Base-by-base conservation (phyloP, 2,113 vertebrate genomes). In the Pleuronectes platessa region DNA sequence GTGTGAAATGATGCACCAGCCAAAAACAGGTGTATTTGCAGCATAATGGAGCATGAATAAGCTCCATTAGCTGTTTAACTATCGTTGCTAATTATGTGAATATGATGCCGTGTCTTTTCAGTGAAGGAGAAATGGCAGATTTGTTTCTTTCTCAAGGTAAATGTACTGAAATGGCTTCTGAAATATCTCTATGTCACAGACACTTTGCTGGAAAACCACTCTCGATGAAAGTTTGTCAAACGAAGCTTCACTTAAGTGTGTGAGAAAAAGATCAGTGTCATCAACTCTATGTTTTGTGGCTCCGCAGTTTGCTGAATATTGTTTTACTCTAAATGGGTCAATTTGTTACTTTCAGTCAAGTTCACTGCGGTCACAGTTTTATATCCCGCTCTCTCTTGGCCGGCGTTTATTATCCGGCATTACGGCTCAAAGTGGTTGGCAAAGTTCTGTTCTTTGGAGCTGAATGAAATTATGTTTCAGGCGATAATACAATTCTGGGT, bases 281-380 rank as follows among this genome's bases (percentile, higher is more conserved):
- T 71, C 51, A 51, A 18, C 17, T 51, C 7, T 2, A 18, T 18
- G 55, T 37, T 82, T 45, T 37, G 47, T 68, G 24, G 35, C 17
- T 1, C 12, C 3, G 15, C 61, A 58, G 21, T 70, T 74, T 51
- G 66, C 76, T 78, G 76, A 83, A 68, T 75, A 64, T 71, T 24
- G 2, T 82, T 75, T 56, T 17, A 24, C 31, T 61, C n/a, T 24
- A 24, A 67, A 61, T 65, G 20, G 54, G 42, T 66, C 10, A 2
- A 47, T 73, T 78, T 69, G 68, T 67, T 60, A 47, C 60, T 15
- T 71, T 49, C 14, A 42, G 23, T 76, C 6, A 20, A 70, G 4
- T 60, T 60, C 7, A 14, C 37, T 13, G 10, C 13, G 0, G 55
- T 70, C 56, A 40, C 0, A 12, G 21, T 81, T 24, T 72, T 58